phyloP scores from a whole-genome alignment of 35 echinoderm and acorn worm species.

The Anneissia japonica region DNA sequence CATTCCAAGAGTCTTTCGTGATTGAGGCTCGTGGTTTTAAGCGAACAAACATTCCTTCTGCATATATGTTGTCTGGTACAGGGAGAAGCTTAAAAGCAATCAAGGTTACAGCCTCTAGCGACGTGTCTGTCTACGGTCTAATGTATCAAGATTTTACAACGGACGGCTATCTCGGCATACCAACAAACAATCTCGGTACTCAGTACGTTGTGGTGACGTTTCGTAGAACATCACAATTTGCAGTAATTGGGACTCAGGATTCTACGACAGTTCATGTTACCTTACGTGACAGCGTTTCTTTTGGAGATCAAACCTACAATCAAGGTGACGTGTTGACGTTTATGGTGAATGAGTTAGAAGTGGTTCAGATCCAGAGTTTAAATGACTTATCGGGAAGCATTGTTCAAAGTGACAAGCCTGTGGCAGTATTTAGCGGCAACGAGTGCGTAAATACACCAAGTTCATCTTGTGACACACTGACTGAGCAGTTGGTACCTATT shows the following conservation, averaged over 20 bases:
- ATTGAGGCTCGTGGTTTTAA: constrained; percentile 24
- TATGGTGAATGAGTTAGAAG: constrained; percentile 31
- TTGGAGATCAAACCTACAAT: constrained; percentile 23
- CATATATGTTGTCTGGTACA: constrained; percentile 6
- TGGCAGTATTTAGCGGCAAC: constrained; percentile 43
- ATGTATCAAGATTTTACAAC: constrained; percentile 27
- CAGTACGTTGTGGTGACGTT: constrained; percentile 12
- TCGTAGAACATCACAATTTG: neutral
- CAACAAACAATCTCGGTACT: constrained; percentile 38
- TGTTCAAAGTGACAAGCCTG: constrained; percentile 38
- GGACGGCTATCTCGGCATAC: constrained; percentile 57
- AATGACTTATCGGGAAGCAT: constrained; percentile 33
- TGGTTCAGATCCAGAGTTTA: constrained; percentile 30
- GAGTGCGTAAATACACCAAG: constrained; percentile 9
- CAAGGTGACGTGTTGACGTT: constrained; percentile 24
- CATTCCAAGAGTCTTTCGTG: constrained; percentile 17
- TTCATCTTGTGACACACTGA: constrained; percentile 23
- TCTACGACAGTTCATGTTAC: constrained; percentile 25
- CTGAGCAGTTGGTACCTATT: constrained; percentile 45
- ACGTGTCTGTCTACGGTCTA: constrained; percentile 52
- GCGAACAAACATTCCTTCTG: constrained; percentile 3
- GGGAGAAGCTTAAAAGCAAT: constrained; percentile 44
- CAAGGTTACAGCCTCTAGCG: constrained; percentile 29
- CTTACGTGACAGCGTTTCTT: neutral
- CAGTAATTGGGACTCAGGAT: constrained; percentile 37